Evolutionary conservation across 2,113 vertebrate species (phyloP).

Genomic region (Catharus fuscescens): DNA sequence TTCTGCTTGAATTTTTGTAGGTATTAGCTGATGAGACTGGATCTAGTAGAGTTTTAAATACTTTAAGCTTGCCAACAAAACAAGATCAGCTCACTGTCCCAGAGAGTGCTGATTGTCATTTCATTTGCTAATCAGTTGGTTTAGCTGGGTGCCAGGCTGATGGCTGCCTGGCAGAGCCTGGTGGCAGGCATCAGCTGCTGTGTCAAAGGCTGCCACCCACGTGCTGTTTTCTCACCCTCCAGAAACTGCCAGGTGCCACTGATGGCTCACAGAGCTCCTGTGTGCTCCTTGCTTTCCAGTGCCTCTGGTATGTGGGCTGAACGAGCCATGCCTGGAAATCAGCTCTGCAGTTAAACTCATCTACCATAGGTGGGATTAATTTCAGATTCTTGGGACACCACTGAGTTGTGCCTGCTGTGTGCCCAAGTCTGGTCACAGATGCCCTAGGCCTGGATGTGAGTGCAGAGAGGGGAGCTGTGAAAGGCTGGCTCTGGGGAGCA

Average conservation of each 20-base stretch:
- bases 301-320: neutral
- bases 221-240: neutral
- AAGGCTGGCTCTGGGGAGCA: neutral
- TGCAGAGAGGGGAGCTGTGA: neutral
- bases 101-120: neutral
- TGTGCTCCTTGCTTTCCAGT: neutral
- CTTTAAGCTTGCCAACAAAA: neutral
- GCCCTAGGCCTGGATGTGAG: neutral
- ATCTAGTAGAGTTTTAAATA: neutral
- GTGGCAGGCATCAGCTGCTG: neutral
- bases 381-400: neutral
- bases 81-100: neutral
- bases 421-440: neutral
- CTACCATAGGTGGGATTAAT: neutral
- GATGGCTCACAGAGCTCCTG: neutral
- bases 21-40: neutral
- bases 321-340: neutral
- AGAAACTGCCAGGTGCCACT: neutral
- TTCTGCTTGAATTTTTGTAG: neutral
- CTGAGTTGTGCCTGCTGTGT: neutral
- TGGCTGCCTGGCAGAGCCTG: neutral
- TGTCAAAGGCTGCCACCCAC: neutral
- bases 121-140: neutral
- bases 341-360: neutral
- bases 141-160: neutral